Base-by-base conservation (phyloP, 2,888 invertebrate genomes). In the Luperina nickerlii region DNA sequence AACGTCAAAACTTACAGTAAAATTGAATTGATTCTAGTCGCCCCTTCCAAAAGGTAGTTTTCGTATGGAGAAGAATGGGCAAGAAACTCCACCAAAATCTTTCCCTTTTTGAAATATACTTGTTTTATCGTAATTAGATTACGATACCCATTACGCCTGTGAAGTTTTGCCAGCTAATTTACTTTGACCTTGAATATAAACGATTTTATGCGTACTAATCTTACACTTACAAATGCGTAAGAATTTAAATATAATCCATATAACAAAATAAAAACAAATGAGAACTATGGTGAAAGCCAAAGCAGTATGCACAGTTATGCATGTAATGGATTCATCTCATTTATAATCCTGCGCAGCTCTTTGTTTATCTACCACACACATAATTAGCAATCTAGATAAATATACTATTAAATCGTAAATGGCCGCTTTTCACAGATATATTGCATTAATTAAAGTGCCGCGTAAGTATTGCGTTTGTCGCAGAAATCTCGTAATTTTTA, bases 291-390 rank as follows among this genome's bases (percentile, higher is more conserved):
- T 81, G 82, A 83, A 83, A 85, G 81, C 60, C 32, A 70, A 45
- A 63, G 42, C 77, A 68, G 24, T 68, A 77, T 62, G 67, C 62
- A 80, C 78, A 83, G 83, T 88, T 87, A 90, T 90, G 93, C 93
- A 90, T 92, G 90, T 92, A 93, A 94, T 94, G 87, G 87, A 94
- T 94, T 94, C 92, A 93, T 92, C 92, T 94, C 89, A 90, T 91
- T 91, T 90, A 89, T 90, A 85, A 85, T 79, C 83, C 75, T 78
- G 63, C 68, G 74, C 77, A 71, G 74, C 76, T 78, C 77, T 42
- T 79, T 79, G 76, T 79, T 73, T 83, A 76, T 85, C 78, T 73
- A 62, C 75, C 81, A 78, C 76, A 82, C 70, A 81, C 81, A 76
- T 81, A 77, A 84, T 86, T 87, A 83, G 76, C 82, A 82, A 83